Conservation (phyloP, 2,797 vertebrate genomes). For the Enteromius thamalakanensis region DNA sequence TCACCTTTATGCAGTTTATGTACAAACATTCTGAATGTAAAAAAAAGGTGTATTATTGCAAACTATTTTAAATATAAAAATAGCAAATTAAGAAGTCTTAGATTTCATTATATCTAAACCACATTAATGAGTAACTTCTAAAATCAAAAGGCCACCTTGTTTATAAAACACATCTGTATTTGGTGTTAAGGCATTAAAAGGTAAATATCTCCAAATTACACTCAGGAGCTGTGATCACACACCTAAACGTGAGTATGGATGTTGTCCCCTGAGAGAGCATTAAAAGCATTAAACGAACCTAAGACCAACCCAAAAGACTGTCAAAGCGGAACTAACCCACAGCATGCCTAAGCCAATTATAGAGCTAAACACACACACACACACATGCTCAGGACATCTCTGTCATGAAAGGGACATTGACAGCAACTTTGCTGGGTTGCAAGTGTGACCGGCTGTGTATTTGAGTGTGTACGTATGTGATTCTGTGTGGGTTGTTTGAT, state of each 20-base stretch:
- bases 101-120: neutral
- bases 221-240: constrained; percentile 9
- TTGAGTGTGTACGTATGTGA: constrained; percentile 11
- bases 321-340: constrained; percentile 47
- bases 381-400: constrained; percentile 63
- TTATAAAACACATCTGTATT: neutral
- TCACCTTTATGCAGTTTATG: neutral
- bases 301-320: constrained; percentile 30
- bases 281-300: constrained; percentile 37
- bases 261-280: constrained; percentile 38
- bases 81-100: neutral
- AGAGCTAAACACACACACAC: constrained; percentile 36
- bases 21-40: neutral
- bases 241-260: constrained; percentile 31
- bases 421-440: constrained; percentile 38
- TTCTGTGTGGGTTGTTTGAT: constrained; percentile 34
- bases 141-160: neutral
- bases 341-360: constrained; percentile 45
- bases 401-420: constrained; percentile 72
- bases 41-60: neutral
- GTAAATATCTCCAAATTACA: constrained; percentile 15
- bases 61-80: neutral
- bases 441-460: constrained; percentile 35
- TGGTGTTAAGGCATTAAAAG: neutral
- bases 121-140: neutral